These are phyloP conservation scores for Hydrophis major DNA, from an alignment of 2,797 vertebrate species.

Conservation along the genomic window DNA sequence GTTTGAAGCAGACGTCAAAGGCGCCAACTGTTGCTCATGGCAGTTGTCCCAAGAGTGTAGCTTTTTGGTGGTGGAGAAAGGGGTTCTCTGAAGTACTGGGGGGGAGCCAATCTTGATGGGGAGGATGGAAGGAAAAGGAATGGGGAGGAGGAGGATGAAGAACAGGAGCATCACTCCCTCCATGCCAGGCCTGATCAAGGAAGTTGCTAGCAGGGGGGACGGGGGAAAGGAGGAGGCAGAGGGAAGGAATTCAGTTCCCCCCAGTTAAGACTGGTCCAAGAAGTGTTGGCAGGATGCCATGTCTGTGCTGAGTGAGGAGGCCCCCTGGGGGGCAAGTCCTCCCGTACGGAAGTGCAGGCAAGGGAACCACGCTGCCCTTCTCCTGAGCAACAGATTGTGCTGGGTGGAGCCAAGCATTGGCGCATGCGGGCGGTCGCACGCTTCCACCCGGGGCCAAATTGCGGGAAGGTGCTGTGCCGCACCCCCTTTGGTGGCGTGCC, in stretches of 20 bases:
- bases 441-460: background rate
- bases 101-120: background rate
- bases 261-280: conserved; percentile 37
- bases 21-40: background rate
- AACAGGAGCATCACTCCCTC: background rate
- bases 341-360: background rate
- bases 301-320: conserved; percentile 6
- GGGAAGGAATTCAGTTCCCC: background rate
- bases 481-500: background rate
- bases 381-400: conserved; percentile 61
- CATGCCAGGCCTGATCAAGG: too few relatives aligned
- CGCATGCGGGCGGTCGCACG: fast-evolving
- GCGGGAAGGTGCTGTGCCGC: background rate
- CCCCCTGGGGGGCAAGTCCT: conserved; percentile 28
- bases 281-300: background rate
- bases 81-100: background rate
- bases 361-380: conserved; percentile 31
- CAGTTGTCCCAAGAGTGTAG: too few relatives aligned
- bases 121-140: background rate
- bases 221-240: too few relatives aligned
- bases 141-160: too few relatives aligned
- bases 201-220: background rate
- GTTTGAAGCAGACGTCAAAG: background rate
- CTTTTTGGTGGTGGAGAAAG: background rate
- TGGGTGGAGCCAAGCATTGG: conserved; percentile 45